Percentiles rank a stretch among this genome's conserved stretches.
Evolutionary conservation across 2,113 vertebrate genomes (phyloP).

Genomic region (Cyanoliseus patagonus): DNA sequence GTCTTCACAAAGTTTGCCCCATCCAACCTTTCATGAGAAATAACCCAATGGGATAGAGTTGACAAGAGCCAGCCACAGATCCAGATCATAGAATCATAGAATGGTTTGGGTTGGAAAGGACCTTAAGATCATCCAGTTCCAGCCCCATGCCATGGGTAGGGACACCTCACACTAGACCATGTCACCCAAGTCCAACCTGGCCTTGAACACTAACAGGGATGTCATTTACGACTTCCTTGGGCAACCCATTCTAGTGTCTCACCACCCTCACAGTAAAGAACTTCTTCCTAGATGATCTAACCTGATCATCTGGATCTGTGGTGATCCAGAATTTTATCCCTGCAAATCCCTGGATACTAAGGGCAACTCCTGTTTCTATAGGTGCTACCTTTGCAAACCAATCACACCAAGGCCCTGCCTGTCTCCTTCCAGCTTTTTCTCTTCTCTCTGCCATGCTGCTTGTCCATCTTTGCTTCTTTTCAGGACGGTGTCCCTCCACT

Average conservation of each 20-base stretch:
- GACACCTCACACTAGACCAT: background rate
- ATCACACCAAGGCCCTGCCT: rapidly evolving
- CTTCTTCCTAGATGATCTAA: background rate
- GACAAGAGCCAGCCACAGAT: background rate
- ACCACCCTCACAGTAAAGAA: background rate
- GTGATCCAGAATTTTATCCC: background rate
- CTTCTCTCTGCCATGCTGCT: background rate
- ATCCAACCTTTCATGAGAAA: background rate
- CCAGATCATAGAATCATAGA: background rate
- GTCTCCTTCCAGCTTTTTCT: background rate
- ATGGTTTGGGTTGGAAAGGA: background rate
- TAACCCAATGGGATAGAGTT: background rate
- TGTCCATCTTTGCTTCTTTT: background rate
- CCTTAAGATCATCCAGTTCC: background rate
- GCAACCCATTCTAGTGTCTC: background rate
- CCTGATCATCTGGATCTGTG: background rate
- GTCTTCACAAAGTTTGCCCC: background rate
- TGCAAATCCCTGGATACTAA: background rate
- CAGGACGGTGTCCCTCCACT: background rate
- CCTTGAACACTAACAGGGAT: background rate
- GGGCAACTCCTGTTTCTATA: background rate
- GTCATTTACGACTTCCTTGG: background rate
- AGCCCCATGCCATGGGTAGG: background rate
- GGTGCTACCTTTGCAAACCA: background rate
- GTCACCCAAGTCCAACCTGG: background rate